A percentile compares a stretch with the other conserved stretches of the same genome.
phyloP scores from a whole-genome alignment of 2,888 invertebrate genomes.

The Dryomyza anilis region DNA sequence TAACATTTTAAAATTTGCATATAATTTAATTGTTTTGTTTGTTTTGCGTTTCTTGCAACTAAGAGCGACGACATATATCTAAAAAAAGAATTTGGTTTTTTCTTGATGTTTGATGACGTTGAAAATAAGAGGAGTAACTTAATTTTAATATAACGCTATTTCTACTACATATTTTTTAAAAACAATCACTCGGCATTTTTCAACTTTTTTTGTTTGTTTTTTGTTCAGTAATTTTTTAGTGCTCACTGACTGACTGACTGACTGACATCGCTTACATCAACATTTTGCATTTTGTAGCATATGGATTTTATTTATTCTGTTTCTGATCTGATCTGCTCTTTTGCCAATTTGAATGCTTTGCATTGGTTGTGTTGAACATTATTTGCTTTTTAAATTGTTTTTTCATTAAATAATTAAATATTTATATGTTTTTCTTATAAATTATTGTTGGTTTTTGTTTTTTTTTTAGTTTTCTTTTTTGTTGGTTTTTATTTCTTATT shows the following conservation, averaged over 20 bases:
- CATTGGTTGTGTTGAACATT: conserved; percentile 7
- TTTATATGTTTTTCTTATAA: conserved; percentile 13
- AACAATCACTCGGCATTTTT: conserved; percentile 21
- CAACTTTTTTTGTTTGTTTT: conserved; percentile 11
- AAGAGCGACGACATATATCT: too few relatives aligned
- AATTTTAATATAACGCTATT: conserved; percentile 19
- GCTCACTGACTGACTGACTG: too few relatives aligned
- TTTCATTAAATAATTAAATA: conserved; percentile 20
- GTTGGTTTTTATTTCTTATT: conserved; percentile 2
- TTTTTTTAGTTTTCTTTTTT: conserved; percentile 7
- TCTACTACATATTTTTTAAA: conserved; percentile 18
- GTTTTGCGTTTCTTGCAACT: too few relatives aligned
- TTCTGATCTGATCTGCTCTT: not conserved
- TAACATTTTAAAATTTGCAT: conserved; percentile 31
- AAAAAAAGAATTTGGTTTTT: conserved; percentile 24
- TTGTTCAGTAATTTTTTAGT: conserved; percentile 11
- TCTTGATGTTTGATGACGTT: conserved; percentile 18
- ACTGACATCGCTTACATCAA: conserved; percentile 11
- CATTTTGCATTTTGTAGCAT: not conserved
- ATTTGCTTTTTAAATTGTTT: conserved; percentile 12
- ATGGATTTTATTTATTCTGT: not conserved
- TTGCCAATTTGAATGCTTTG: conserved; percentile 8
- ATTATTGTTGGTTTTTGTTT: conserved; percentile 10
- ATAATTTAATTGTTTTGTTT: conserved; percentile 19
- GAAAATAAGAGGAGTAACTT: conserved; percentile 14